These are phyloP conservation scores for Xenopus laevis DNA, from an alignment of 2,113 vertebrate species.

Conservation along the genomic window DNA sequence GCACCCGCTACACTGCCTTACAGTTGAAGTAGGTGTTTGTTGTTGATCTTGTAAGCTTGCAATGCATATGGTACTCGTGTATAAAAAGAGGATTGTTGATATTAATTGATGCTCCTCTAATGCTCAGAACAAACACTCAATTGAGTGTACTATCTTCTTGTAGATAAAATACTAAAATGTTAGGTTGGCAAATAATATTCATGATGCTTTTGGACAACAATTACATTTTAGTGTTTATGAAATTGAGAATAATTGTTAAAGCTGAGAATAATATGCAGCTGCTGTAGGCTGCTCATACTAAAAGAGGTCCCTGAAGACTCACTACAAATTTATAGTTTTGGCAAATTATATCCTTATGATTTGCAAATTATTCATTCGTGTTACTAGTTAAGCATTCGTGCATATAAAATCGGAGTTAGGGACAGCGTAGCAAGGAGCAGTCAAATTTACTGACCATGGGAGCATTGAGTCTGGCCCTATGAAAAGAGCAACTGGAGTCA, in stretches of 20 bases:
- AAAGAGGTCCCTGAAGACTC: conserved; percentile 77
- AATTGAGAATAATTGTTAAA: conserved; percentile 79
- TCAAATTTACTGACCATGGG: conserved; percentile 64
- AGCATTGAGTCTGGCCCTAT: conserved; percentile 57
- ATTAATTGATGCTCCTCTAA: not conserved
- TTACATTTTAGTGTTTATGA: conserved; percentile 72
- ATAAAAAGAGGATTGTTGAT: not conserved
- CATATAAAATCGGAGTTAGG: conserved; percentile 75
- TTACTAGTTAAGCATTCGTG: conserved; percentile 76
- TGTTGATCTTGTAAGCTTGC: too few species aligned
- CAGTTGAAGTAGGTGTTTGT: too few species aligned
- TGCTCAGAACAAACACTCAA: conserved; percentile 5
- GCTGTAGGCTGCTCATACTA: conserved; percentile 72
- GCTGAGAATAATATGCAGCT: conserved; percentile 76
- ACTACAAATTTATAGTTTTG: conserved; percentile 80
- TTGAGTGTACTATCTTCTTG: conserved; percentile 6
- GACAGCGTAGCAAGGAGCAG: conserved; percentile 70
- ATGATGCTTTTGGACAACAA: conserved; percentile 65
- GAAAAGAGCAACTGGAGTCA: conserved; percentile 70
- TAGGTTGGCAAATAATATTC: conserved; percentile 55
- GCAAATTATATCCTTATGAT: conserved; percentile 84
- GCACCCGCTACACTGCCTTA: too few species aligned
- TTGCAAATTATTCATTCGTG: conserved; percentile 79
- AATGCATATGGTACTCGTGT: not conserved
- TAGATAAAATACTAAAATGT: conserved; percentile 44